Evolutionary conservation across 2,797 vertebrate genomes (phyloP).

Genomic region (Chiroxiphia lanceolata): DNA sequence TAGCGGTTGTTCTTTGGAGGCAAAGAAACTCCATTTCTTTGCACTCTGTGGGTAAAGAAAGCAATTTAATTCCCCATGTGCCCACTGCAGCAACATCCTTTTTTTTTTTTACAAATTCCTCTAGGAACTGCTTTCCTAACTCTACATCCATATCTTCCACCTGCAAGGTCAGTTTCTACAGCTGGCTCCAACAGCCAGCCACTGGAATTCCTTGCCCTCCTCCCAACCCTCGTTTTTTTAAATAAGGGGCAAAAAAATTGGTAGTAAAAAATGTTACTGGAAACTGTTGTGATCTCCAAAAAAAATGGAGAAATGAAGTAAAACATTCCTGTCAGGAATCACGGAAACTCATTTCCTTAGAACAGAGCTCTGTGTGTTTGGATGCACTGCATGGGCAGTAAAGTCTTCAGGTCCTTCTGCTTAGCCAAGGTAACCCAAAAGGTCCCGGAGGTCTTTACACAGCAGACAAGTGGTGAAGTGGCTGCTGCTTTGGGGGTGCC

Average conservation of each 20-base stretch:
- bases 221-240: background rate
- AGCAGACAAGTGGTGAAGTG: slow-evolving; percentile 75
- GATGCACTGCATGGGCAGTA: slow-evolving; percentile 61
- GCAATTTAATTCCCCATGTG: background rate
- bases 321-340: slow-evolving; percentile 78
- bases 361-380: slow-evolving; percentile 58
- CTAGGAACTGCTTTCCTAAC: background rate
- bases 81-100: background rate
- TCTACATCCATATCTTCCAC: background rate
- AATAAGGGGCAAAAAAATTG: slow-evolving; percentile 44
- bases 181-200: background rate
- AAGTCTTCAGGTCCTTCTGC: slow-evolving; percentile 60
- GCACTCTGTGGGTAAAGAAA: background rate
- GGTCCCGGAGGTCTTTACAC: slow-evolving; percentile 68
- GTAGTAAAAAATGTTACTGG: slow-evolving; percentile 45
- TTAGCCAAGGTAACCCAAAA: slow-evolving; percentile 58
- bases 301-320: slow-evolving; percentile 79
- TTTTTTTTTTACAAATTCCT: background rate
- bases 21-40: background rate
- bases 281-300: slow-evolving; percentile 72
- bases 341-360: slow-evolving; percentile 64
- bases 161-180: background rate
- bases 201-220: background rate
- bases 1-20: background rate
- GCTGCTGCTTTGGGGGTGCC: slow-evolving; percentile 85